A percentile compares a stretch with the other conserved stretches of the same genome.
Conservation (phyloP, 2,888 invertebrate genomes). For the Abrostola triplasia region DNA sequence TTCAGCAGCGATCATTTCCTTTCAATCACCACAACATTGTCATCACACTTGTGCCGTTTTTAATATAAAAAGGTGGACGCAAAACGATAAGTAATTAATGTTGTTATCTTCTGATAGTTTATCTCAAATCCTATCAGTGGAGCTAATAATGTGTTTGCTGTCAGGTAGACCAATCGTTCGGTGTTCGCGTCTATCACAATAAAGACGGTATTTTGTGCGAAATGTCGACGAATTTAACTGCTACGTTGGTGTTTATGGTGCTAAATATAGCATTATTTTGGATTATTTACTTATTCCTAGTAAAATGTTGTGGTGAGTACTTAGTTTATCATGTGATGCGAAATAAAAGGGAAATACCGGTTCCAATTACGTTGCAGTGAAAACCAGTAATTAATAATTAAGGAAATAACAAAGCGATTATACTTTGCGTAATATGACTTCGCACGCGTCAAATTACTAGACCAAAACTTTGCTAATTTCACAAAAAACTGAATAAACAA, state of each 20-base stretch:
- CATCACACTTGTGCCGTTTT: background rate
- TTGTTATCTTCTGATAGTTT: conserved; percentile 54
- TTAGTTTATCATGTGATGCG: background rate
- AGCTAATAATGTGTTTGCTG: conserved; percentile 3
- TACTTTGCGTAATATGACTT: background rate
- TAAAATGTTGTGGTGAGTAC: conserved; percentile 76
- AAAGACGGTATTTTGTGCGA: conserved; percentile 17
- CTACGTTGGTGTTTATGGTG: conserved; percentile 69
- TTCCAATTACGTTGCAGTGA: background rate
- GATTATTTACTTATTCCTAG: conserved; percentile 70
- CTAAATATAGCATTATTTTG: conserved; percentile 73
- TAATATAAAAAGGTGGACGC: conserved; percentile 18
- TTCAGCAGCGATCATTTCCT: too few species aligned
- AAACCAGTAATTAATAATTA: background rate
- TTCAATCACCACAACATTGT: too few species aligned
- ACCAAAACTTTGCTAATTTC: background rate
- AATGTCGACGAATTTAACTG: conserved; percentile 63
- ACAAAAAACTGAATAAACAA: too few species aligned
- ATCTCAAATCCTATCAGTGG: conserved; percentile 43
- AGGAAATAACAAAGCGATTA: background rate
- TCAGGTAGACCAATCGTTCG: conserved; percentile 11
- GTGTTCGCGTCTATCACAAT: background rate
- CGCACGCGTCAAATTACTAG: background rate
- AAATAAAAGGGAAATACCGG: background rate
- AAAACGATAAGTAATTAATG: conserved; percentile 49